phyloP scores from a whole-genome alignment of 2,888 invertebrate genomes.

The Lasioglossum zephyrum region DNA sequence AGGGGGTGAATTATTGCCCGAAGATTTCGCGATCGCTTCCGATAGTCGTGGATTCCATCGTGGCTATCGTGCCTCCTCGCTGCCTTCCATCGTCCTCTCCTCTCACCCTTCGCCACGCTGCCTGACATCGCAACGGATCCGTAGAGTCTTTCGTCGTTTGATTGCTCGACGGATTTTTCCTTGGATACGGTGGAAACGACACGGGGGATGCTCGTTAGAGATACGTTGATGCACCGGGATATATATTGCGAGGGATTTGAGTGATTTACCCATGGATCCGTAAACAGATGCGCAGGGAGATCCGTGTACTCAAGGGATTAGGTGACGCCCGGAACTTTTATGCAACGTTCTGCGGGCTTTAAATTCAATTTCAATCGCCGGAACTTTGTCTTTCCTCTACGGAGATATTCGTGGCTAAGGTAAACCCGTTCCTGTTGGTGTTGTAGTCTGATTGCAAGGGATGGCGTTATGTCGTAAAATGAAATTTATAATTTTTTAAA shows the following conservation, averaged over 20 bases:
- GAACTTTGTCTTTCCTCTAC: background rate
- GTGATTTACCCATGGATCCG: slow-evolving; percentile 43
- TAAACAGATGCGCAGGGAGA: slow-evolving; percentile 37
- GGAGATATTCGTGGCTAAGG: background rate
- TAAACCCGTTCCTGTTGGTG: background rate
- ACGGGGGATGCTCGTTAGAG: slow-evolving; percentile 67
- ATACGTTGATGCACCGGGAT: slow-evolving; percentile 48
- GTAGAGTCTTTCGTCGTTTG: slow-evolving; percentile 73
- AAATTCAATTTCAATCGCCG: background rate
- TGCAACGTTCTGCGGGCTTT: background rate
- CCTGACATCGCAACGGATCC: slow-evolving; percentile 55
- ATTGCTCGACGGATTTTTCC: slow-evolving; percentile 62
- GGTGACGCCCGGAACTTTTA: background rate
- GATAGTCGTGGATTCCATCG: slow-evolving; percentile 78
- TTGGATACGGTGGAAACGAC: slow-evolving; percentile 26
- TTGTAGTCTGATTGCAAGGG: background rate
- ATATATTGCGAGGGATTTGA: slow-evolving; percentile 48
- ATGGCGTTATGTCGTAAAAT: background rate
- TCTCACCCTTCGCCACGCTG: background rate
- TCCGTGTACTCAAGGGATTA: background rate
- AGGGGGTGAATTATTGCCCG: slow-evolving; percentile 79
- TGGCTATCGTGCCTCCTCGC: slow-evolving; percentile 51
- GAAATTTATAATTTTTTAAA: background rate
- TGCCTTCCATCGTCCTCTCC: background rate
- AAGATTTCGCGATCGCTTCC: slow-evolving; percentile 81